Evolutionary conservation across 2,113 vertebrate genomes (phyloP), one percentile per base, ranked within the genome.

Genomic region (Motacilla alba): DNA sequence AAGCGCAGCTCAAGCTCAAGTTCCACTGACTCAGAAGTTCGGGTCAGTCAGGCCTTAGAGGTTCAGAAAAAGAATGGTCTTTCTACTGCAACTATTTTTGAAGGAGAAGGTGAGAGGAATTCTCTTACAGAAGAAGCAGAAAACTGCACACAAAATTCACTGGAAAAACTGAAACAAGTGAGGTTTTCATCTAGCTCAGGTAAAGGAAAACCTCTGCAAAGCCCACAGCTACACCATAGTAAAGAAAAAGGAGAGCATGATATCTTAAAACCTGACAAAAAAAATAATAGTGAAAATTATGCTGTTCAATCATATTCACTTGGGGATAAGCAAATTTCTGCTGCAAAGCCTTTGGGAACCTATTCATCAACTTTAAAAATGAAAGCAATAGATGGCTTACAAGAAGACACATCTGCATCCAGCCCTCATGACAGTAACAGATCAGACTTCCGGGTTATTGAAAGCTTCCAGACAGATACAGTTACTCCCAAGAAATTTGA

Each of bases 151-250:
- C 79, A 92, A 44, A 93, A 64, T 83, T 97, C 96, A 11, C 63
- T 94, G 63, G 98, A 99, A 83, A 98, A 97, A 50, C 78, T 96
- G 37, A 99, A 99, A 83, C 98, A 99, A 74, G 98, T 98, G 92
- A 98, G 98, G 60, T 99, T 99, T 86, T 98, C 97, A 16, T 88
- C 98, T 43, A 92, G 66, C 9, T 68, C 95, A 13, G 58, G 73
- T 59, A 89, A 93, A 77, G 96, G 80, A 23, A 87, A 92, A n/a
- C 79, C 91, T 95, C 96, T 93, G 30, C 90, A 90, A 80, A 95
- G 87, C 35, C 64, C 89, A 14, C 69, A 95, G n/a, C 63, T 94
- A 10, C 89, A 78, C 14, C 93, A 70, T 6, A 64, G 87, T n/a
- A 96, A 63, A 69, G 98, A 98, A 94, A 72, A 96, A n/a, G 97